Evolutionary conservation across 2,888 invertebrate genomes (phyloP), one percentile per base, ranked within the genome.

Genomic region (Polymixis flavicincta): DNA sequence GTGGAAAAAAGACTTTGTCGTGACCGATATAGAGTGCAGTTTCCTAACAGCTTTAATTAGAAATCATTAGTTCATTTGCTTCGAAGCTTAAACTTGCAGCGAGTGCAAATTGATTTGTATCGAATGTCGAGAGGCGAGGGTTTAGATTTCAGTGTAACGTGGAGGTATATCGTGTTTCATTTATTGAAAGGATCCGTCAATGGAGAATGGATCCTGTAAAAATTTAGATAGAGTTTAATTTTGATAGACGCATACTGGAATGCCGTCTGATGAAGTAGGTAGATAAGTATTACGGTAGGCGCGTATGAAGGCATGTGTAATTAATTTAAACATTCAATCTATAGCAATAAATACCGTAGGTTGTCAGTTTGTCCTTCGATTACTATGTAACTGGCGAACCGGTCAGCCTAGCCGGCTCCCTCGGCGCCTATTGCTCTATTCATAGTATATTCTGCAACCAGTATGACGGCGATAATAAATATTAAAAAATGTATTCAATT

Each of bases 271-370:
- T 93, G 93, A 92, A 91, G 90, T 91, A 91, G 91, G 90, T 91
- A 91, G 92, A 91, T 93, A 92, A 88, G 87, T 91, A 91, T 87
- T 89, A 88, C 90, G 86, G 91, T 90, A 90, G 89, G 90, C 89
- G 88, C 90, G 90, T 92, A 91, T 90, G 87, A 91, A 90, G 90
- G 92, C 91, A 92, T 94, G 90, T 93, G 93, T 94, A 94, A 94
- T 94, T 94, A 94, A 94, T 94, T 93, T 93, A 90, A 91, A 92
- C 92, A 92, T 92, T 94, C 91, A 92, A 94, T 94, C 93, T 94
- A 93, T 92, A 93, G 92, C 93, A 93, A 93, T 93, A 94, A 94
- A 94, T 94, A 93, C 93, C 91, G 92, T 92, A 89, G 89, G 90
- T 90, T 92, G 93, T 92, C 92, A 90, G 93, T 93, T 89, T 94